phyloP scores from a whole-genome alignment of 2,797 vertebrate genomes.

The Acipenser transmontanus region DNA sequence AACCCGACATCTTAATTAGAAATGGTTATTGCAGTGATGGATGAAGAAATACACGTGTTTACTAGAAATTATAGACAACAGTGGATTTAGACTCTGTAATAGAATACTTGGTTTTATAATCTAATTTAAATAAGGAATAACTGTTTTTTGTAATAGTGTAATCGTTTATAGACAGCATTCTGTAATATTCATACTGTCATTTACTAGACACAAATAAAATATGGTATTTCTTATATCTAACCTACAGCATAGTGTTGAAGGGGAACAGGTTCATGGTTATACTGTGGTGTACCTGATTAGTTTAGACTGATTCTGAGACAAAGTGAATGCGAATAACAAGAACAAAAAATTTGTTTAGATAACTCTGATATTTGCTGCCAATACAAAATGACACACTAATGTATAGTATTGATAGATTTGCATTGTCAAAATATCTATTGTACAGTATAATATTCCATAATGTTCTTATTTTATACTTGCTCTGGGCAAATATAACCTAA shows the following conservation, averaged over 20 bases:
- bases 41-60: neutral
- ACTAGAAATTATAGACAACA: neutral
- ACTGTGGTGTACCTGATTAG: neutral
- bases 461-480: neutral
- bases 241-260: neutral
- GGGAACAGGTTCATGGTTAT: neutral
- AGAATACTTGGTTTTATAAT: neutral
- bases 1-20: neutral
- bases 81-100: neutral
- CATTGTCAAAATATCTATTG: neutral
- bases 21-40: neutral
- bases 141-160: neutral
- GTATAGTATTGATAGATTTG: neutral
- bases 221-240: neutral
- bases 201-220: no score
- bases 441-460: neutral
- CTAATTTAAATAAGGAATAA: neutral
- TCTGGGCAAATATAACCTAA: neutral
- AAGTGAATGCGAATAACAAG: no score
- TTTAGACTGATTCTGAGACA: no score
- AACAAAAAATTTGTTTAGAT: no score
- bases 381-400: neutral
- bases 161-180: neutral
- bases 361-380: neutral
- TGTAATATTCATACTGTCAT: neutral